phyloP scores from a whole-genome alignment of 2,888 invertebrate species.

The Drosophila cognata region DNA sequence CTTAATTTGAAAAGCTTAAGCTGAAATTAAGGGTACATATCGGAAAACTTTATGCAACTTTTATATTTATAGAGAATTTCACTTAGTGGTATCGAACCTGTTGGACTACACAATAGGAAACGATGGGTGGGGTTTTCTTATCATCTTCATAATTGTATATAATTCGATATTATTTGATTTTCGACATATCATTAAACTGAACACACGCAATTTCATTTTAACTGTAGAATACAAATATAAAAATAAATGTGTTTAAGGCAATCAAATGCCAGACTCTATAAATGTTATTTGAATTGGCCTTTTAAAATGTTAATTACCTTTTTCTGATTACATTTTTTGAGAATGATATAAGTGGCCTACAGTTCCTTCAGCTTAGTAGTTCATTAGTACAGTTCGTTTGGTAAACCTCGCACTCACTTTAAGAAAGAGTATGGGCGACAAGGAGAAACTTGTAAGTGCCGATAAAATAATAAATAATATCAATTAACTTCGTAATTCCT shows the following conservation, averaged over 20 bases:
- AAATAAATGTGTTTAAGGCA: not conserved
- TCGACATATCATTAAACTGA: not conserved
- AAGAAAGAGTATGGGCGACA: constrained; percentile 3
- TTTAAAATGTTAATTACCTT: not conserved
- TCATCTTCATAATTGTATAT: constrained; percentile 6
- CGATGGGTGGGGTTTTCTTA: not conserved
- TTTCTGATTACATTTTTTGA: constrained; percentile 9
- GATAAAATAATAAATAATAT: constrained; percentile 3
- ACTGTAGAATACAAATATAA: not conserved
- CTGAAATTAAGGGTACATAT: not conserved
- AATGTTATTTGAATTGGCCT: constrained; percentile 13
- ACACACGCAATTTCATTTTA: not conserved
- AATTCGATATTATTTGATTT: constrained; percentile 10
- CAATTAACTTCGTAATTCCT: not conserved
- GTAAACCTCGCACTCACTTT: no score
- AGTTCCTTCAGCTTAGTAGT: not conserved
- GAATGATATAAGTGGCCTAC: not conserved
- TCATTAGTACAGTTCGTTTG: not conserved
- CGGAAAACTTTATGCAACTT: not conserved
- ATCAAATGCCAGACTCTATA: constrained; percentile 2
- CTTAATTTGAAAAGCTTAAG: not conserved
- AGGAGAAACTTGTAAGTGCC: constrained; percentile 24
- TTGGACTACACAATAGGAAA: not conserved
- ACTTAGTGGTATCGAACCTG: not conserved
- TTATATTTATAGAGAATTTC: not conserved